These are phyloP conservation scores for Aphelinus atriplicis DNA, from an alignment of 1,140 invertebrate species.

Conservation along the genomic window DNA sequence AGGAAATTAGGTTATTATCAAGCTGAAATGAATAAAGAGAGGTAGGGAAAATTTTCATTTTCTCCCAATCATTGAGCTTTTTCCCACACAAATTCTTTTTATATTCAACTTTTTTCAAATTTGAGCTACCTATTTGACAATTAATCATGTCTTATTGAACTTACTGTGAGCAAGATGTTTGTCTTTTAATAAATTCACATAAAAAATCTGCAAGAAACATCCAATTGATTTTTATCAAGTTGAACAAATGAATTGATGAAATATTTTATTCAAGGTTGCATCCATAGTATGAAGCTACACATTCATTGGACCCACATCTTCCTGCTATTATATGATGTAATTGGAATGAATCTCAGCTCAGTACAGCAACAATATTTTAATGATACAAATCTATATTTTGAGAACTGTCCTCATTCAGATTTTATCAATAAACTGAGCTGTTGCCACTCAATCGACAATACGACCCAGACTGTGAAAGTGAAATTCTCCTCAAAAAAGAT, in stretches of 20 bases:
- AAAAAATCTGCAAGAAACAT: no score
- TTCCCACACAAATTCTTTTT: no score
- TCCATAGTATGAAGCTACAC: constrained; percentile 49
- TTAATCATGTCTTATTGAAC: no score
- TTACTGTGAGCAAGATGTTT: no score
- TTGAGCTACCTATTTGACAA: no score
- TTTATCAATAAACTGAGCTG: constrained; percentile 12
- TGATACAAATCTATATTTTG: constrained; percentile 24
- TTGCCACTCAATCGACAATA: constrained; percentile 34
- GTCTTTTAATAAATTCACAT: no score
- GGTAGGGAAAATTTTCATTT: background rate
- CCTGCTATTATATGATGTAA: constrained; percentile 40
- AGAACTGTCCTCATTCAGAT: background rate
- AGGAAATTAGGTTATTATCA: constrained; percentile 19
- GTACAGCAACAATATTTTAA: constrained; percentile 14
- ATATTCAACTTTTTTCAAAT: no score
- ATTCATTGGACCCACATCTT: constrained; percentile 43
- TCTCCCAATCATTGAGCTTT: no score
- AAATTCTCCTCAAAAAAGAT: constrained; percentile 71
- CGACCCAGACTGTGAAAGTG: constrained; percentile 63
- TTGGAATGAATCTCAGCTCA: constrained; percentile 31
- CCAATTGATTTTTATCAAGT: no score
- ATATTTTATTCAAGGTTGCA: background rate
- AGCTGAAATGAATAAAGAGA: constrained; percentile 26
- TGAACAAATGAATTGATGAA: no score